Conservation (phyloP, 2,888 invertebrate genomes). For the Pachydiplax longipennis region DNA sequence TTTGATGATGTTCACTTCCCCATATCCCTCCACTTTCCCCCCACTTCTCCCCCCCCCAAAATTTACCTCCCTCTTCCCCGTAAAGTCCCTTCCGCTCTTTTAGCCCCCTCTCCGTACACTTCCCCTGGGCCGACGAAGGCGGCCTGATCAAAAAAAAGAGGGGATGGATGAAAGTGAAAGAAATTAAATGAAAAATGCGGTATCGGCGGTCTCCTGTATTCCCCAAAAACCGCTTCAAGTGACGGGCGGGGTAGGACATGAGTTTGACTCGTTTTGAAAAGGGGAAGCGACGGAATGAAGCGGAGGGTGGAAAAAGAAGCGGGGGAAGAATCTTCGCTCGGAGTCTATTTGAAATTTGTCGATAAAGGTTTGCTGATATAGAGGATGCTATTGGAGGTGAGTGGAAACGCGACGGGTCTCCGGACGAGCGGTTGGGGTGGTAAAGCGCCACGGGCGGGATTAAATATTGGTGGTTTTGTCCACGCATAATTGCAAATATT, state of each 20-base stretch:
- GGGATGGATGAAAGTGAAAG: not conserved
- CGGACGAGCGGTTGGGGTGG: too few species aligned
- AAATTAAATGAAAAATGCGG: constrained; percentile 1
- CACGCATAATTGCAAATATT: too few species aligned
- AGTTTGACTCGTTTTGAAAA: not conserved
- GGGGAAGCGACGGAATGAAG: not conserved
- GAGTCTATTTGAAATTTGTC: too few species aligned
- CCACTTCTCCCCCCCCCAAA: not conserved
- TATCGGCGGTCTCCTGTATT: not conserved
- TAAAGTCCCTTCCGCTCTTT: not conserved
- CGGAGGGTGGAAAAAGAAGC: not conserved
- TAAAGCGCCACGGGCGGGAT: too few species aligned
- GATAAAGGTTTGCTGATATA: too few species aligned
- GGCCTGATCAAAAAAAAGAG: not conserved
- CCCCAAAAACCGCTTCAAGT: not conserved
- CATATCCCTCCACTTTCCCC: not conserved
- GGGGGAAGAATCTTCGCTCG: not conserved
- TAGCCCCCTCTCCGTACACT: not conserved
- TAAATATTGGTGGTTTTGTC: too few species aligned
- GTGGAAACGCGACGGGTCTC: too few species aligned
- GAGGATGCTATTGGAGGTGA: too few species aligned
- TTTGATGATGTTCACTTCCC: not conserved
- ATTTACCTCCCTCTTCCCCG: not conserved
- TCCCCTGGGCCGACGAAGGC: not conserved
- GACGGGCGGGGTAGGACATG: not conserved